Evolutionary conservation across 1,140 invertebrate species (phyloP), one percentile per base, ranked within the genome.

Genomic region (Orius insidiosus): DNA sequence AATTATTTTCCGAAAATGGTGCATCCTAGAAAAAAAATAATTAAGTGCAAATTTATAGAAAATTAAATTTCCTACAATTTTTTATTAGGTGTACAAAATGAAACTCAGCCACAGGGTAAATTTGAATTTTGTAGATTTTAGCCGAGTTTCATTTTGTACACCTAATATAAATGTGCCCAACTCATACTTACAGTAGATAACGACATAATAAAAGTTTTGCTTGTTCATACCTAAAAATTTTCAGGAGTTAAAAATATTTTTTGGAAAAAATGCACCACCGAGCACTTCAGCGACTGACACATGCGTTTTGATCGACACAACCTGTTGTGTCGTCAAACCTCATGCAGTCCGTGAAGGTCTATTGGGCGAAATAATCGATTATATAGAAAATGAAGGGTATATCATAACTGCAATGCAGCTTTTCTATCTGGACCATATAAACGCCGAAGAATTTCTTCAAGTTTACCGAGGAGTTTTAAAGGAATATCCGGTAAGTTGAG

Each of bases 311-410:
- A 75, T 71, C 37, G 74, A 76, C 52, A 78, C 79, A 45, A 85
- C 87, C 3, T 79, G 85, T 51, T 88, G 84, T 57, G 69, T 96
- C 19, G 80, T 95, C 11, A 93, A 94, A 62, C 89, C 90, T n/a
- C 88, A 94, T 64, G 80, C 80, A 36, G 67, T 95, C 3, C 68
- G 76, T 50, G 76, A 79, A 58, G 77, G 74, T 46, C 49, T 61
- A 31, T 59, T 62, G 59, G 87, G 85, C 3, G 61, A 72, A 45
- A 82, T 89, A 10, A 64, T 94, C 8, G 65, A 70, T 38, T 70
- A 72, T 30, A 88, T 94, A 51, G 68, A 75, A 38, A 72, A 79
- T 42, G 72, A 71, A 36, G 76, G 76, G 5, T 94, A 81, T 57
- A 66, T 72, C 35, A 75, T 96, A 10, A 77, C 78, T 2, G 85